phyloP scores from a whole-genome alignment of 2,888 invertebrate species.

The Trachelus stipa region DNA sequence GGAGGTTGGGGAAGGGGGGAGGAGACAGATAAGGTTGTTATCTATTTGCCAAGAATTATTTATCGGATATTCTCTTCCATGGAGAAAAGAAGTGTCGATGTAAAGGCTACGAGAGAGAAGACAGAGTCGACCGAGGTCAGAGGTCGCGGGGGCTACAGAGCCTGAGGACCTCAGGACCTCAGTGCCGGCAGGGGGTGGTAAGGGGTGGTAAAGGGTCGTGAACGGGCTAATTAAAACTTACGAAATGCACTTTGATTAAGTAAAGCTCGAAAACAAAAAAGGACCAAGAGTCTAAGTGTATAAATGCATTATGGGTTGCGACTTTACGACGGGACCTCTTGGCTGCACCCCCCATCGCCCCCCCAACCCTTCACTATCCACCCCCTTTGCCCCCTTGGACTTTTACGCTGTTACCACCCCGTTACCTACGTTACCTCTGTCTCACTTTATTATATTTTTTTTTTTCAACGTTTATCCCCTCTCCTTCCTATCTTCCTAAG shows the following conservation, averaged over 20 bases:
- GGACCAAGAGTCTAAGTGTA: constrained; percentile 9
- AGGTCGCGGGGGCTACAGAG: not conserved
- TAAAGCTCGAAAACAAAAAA: constrained; percentile 15
- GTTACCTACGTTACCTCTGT: constrained; percentile 1
- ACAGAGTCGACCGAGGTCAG: constrained; percentile 7
- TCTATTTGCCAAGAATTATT: constrained; percentile 25
- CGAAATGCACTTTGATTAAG: constrained; percentile 36
- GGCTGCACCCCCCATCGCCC: not conserved
- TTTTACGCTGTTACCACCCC: not conserved
- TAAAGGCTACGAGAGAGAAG: constrained; percentile 10
- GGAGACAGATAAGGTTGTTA: constrained; percentile 5
- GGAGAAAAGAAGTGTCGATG: constrained; percentile 1
- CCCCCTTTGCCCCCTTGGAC: not conserved
- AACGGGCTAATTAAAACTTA: constrained; percentile 42
- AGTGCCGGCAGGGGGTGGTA: constrained; percentile 2
- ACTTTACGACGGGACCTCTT: constrained; percentile 18
- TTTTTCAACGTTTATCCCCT: not conserved
- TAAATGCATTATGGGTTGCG: constrained; percentile 19
- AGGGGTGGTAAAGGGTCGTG: not conserved
- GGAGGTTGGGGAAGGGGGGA: not conserved
- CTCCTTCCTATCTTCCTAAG: not conserved
- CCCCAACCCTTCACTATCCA: not conserved
- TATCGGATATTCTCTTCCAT: constrained; percentile 14
- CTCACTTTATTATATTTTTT: not conserved
- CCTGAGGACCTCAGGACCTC: constrained; percentile 3